Evolutionary conservation across 2,888 invertebrate species (phyloP).

Genomic region (Lucinisca nassula): DNA sequence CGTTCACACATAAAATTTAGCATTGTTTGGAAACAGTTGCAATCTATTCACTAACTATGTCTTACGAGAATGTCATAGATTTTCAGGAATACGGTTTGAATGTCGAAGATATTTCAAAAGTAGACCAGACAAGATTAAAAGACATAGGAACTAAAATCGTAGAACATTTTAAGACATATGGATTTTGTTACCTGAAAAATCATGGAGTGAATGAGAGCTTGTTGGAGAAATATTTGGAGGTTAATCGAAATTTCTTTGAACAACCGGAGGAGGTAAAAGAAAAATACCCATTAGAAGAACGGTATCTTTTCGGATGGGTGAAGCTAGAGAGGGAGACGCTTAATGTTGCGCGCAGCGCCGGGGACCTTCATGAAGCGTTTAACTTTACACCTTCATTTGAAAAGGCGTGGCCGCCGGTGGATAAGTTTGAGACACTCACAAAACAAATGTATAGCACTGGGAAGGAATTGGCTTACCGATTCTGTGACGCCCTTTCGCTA

Average conservation of each 20-base stretch:
- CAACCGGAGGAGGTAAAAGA: constrained; percentile 38
- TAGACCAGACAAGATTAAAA: not conserved
- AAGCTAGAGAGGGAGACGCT: constrained; percentile 4
- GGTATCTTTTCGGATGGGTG: constrained; percentile 16
- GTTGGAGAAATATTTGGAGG: not conserved
- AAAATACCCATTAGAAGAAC: constrained; percentile 14
- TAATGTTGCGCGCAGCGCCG: not conserved
- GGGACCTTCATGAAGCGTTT: not conserved
- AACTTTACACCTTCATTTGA: not conserved
- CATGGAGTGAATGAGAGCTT: no score
- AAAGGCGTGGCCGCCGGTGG: not conserved
- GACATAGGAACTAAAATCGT: not conserved
- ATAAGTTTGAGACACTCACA: not conserved
- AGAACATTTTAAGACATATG: not conserved
- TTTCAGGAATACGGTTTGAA: not conserved
- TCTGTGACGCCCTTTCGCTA: not conserved
- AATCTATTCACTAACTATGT: no score
- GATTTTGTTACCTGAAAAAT: constrained; percentile 53
- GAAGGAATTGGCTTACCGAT: not conserved
- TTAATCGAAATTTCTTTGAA: constrained; percentile 41
- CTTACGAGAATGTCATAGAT: no score
- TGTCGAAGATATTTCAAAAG: not conserved
- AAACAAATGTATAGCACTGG: not conserved
- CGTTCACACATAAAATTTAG: no score
- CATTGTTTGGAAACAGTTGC: no score